Conservation (phyloP, 2,797 vertebrate species). For the Buceros bicornis region DNA sequence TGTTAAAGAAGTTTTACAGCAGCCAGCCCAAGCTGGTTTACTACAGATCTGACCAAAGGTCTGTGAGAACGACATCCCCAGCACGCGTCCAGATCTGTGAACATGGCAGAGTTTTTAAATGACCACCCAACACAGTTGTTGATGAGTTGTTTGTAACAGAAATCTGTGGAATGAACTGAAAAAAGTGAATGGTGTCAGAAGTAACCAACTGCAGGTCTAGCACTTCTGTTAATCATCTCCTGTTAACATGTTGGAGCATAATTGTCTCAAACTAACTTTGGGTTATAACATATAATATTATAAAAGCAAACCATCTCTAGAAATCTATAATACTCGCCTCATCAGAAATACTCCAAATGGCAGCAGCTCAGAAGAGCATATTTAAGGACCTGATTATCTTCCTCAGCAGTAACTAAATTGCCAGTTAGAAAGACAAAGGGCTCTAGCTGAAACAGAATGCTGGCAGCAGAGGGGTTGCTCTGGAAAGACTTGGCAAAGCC, state of each 20-base stretch:
- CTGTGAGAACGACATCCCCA: not conserved
- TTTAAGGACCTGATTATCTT: constrained; percentile 20
- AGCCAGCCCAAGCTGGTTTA: not conserved
- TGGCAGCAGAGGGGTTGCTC: not conserved
- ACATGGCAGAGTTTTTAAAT: not conserved
- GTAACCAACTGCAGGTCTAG: not conserved
- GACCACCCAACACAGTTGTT: not conserved
- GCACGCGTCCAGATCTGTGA: not conserved
- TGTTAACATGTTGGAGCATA: not conserved
- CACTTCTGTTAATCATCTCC: not conserved
- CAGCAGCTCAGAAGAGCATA: not conserved
- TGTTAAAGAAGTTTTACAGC: not conserved
- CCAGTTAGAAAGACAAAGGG: not conserved
- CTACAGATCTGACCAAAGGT: not conserved
- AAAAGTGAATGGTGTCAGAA: not conserved
- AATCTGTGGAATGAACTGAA: not conserved
- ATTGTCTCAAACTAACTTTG: constrained; percentile 15
- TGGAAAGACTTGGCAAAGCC: not conserved
- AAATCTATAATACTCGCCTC: not conserved
- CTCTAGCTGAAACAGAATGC: not conserved
- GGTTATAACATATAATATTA: not conserved
- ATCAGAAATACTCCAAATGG: not conserved
- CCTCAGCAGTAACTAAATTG: not conserved
- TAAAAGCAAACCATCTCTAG: not conserved
- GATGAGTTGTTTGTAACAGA: not conserved